Evolutionary conservation across 2,797 vertebrate genomes (phyloP).

Genomic region (Apogon talboti): DNA sequence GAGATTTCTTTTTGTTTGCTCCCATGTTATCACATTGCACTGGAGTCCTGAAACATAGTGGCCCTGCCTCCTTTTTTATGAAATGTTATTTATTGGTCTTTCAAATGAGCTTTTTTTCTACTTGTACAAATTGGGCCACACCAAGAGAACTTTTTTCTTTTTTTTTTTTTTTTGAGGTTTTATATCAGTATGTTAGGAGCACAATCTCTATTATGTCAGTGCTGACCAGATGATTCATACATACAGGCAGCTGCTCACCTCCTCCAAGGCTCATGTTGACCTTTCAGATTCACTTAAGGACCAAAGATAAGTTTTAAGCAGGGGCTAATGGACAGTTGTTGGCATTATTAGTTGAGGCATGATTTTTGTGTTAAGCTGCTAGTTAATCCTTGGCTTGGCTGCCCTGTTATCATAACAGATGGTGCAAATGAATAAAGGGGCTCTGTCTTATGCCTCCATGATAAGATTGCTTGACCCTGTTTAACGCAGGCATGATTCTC

Average conservation of each 20-base stretch:
- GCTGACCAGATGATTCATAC: constrained; percentile 83
- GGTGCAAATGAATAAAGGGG: constrained; percentile 78
- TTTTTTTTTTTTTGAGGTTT: constrained; percentile 63
- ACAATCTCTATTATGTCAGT: constrained; percentile 84
- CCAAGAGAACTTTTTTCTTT: constrained; percentile 72
- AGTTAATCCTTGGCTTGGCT: constrained; percentile 81
- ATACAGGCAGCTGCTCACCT: constrained; percentile 81
- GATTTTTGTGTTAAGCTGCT: constrained; percentile 85
- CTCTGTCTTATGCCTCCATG: constrained; percentile 67
- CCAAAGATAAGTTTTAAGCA: constrained; percentile 92
- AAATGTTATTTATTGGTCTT: constrained; percentile 92
- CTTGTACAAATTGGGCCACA: constrained; percentile 79
- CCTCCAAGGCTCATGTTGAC: constrained; percentile 84
- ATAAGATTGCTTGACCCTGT: constrained; percentile 69
- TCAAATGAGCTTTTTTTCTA: constrained; percentile 78
- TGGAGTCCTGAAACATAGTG: constrained; percentile 87
- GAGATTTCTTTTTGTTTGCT: constrained; percentile 79
- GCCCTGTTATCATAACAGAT: constrained; percentile 84
- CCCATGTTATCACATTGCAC: constrained; percentile 85
- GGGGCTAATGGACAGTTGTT: constrained; percentile 84
- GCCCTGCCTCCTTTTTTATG: constrained; percentile 83
- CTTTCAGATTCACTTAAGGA: constrained; percentile 87
- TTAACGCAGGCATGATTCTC: constrained; percentile 69
- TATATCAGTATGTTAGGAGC: constrained; percentile 79
- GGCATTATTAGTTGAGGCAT: constrained; percentile 79